Evolutionary conservation across 1,140 invertebrate species (phyloP).

Genomic region (Lasioglossum albipes): DNA sequence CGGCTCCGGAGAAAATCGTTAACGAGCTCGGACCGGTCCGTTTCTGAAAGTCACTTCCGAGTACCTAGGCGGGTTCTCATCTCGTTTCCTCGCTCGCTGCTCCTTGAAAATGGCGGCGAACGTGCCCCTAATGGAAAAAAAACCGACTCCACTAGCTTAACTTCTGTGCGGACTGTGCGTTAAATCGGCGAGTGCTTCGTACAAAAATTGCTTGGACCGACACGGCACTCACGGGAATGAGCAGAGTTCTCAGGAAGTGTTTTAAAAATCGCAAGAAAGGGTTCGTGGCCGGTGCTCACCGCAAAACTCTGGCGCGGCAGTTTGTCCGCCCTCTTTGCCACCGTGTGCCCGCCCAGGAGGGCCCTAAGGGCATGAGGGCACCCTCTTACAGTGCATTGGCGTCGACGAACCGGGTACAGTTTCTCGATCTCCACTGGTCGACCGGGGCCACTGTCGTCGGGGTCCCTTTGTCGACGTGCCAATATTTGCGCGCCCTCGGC

Average conservation of each 20-base stretch:
- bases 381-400: slow-evolving; percentile 21
- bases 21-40: too few relatives aligned
- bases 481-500: slow-evolving; percentile 12
- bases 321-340: slow-evolving; percentile 47
- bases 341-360: slow-evolving; percentile 29
- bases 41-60: too few relatives aligned
- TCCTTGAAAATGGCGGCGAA: too few relatives aligned
- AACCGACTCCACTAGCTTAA: too few relatives aligned
- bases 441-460: neutral
- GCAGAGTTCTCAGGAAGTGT: too few relatives aligned
- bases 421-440: neutral
- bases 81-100: too few relatives aligned
- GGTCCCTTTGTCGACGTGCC: neutral
- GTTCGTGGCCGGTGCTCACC: slow-evolving; percentile 2
- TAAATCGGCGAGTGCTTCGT: too few relatives aligned
- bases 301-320: slow-evolving; percentile 11
- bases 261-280: neutral
- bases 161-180: too few relatives aligned
- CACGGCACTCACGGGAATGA: too few relatives aligned
- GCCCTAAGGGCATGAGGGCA: slow-evolving; percentile 50
- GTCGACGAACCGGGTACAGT: slow-evolving; percentile 6
- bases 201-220: too few relatives aligned
- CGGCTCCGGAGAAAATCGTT: neutral
- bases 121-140: too few relatives aligned
- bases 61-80: too few relatives aligned